These are phyloP conservation scores for Epinephelus cyanopodus DNA, from an alignment of 2,113 vertebrate genomes.

Conservation along the genomic window DNA sequence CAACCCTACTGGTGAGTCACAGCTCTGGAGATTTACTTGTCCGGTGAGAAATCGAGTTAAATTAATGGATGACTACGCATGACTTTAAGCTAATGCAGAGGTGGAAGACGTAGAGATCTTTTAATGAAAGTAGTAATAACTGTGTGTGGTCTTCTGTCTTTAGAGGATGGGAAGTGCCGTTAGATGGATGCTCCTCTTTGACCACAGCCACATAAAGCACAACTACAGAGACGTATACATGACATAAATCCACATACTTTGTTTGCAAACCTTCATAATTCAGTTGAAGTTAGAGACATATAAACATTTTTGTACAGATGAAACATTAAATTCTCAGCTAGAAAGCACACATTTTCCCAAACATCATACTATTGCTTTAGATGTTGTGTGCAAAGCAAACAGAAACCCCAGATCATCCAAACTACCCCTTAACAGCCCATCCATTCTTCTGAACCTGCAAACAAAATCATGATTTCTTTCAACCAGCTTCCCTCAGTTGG, in stretches of 20 bases:
- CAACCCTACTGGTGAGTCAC: too few relatives aligned
- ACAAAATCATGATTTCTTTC: not conserved
- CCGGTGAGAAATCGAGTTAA: too few relatives aligned
- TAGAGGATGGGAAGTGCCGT: not conserved
- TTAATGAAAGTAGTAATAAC: too few relatives aligned
- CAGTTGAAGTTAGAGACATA: not conserved
- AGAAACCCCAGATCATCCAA: not conserved
- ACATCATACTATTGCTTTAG: not conserved
- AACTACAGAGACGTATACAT: not conserved
- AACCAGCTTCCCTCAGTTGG: not conserved
- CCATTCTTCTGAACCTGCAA: not conserved
- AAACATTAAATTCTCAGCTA: not conserved
- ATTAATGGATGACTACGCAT: too few relatives aligned
- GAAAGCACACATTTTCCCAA: not conserved
- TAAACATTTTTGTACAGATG: not conserved
- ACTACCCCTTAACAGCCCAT: not conserved
- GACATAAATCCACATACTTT: not conserved
- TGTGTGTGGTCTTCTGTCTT: too few relatives aligned
- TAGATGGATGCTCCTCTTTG: not conserved
- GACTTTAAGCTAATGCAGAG: too few relatives aligned
- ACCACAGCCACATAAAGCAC: not conserved
- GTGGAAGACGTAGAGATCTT: too few relatives aligned
- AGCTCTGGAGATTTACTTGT: too few relatives aligned
- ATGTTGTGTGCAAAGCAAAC: not conserved
- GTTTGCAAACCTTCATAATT: not conserved